Conservation (phyloP, 2,888 invertebrate genomes). For the Bibio marci region DNA sequence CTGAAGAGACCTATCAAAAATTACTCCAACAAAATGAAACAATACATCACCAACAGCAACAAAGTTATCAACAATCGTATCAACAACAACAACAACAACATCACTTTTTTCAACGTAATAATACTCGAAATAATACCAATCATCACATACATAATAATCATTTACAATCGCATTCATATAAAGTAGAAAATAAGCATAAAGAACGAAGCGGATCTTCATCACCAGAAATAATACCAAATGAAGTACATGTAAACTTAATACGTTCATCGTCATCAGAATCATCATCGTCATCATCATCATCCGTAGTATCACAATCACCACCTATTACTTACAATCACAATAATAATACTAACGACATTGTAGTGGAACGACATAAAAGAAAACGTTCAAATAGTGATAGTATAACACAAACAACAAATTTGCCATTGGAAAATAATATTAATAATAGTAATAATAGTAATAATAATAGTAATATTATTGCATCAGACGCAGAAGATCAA, state of each 20-base stretch:
- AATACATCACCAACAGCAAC: background rate
- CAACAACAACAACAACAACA: conserved; percentile 18
- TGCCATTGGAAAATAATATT: background rate
- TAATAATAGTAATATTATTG: background rate
- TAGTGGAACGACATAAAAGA: background rate
- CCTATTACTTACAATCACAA: conserved; percentile 10
- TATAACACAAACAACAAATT: background rate
- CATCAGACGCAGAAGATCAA: conserved; percentile 6
- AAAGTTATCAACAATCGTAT: conserved; percentile 15
- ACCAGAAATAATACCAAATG: background rate
- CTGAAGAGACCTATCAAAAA: conserved; percentile 22
- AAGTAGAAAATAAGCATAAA: background rate
- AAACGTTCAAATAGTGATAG: conserved; percentile 1
- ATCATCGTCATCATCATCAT: conserved; percentile 27
- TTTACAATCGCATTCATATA: conserved; percentile 3
- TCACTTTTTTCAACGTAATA: conserved; percentile 12
- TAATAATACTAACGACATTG: background rate
- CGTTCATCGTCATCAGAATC: conserved; percentile 12
- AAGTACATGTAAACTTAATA: background rate
- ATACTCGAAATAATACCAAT: conserved; percentile 3
- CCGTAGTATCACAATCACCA: conserved; percentile 24
- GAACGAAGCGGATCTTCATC: background rate
- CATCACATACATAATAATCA: conserved; percentile 5
- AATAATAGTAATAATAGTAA: background rate
- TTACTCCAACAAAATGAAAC: conserved; percentile 13